Evolutionary conservation across 2,797 vertebrate genomes (phyloP).

Genomic region (Astyanax mexicanus): DNA sequence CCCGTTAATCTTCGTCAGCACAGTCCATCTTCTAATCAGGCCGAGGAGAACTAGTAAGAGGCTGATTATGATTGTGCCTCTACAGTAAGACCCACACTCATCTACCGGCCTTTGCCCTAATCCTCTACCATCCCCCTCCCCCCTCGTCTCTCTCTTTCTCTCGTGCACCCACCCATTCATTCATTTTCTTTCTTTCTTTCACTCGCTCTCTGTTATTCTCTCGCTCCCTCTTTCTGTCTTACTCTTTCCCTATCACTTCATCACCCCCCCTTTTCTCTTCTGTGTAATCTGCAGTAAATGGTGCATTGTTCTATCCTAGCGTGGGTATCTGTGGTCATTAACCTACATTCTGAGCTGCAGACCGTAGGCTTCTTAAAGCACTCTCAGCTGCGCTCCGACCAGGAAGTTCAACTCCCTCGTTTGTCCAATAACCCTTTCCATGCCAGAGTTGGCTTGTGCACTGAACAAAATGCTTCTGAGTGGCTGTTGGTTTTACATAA

Average conservation of each 20-base stretch:
- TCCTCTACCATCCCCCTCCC: constrained; percentile 41
- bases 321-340: constrained; percentile 76
- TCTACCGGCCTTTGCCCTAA: constrained; percentile 73
- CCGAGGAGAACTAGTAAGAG: constrained; percentile 4
- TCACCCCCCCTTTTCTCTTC: constrained; percentile 12
- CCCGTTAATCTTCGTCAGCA: constrained; percentile 5
- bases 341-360: constrained; percentile 75
- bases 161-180: not conserved
- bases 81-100: constrained; percentile 58
- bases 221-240: not conserved
- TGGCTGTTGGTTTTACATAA: no score
- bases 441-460: not conserved
- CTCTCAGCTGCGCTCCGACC: constrained; percentile 42
- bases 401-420: constrained; percentile 14
- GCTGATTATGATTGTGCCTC: constrained; percentile 38
- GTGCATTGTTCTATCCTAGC: constrained; percentile 75
- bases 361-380: constrained; percentile 67
- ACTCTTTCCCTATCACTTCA: not conserved
- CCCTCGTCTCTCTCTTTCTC: not conserved
- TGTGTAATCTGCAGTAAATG: constrained; percentile 73
- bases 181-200: not conserved
- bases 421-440: constrained; percentile 23
- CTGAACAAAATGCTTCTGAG: no score
- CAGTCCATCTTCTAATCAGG: constrained; percentile 16
- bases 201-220: not conserved